These are phyloP conservation scores for Lathamus discolor DNA, from an alignment of 2,113 vertebrate species.

Conservation along the genomic window DNA sequence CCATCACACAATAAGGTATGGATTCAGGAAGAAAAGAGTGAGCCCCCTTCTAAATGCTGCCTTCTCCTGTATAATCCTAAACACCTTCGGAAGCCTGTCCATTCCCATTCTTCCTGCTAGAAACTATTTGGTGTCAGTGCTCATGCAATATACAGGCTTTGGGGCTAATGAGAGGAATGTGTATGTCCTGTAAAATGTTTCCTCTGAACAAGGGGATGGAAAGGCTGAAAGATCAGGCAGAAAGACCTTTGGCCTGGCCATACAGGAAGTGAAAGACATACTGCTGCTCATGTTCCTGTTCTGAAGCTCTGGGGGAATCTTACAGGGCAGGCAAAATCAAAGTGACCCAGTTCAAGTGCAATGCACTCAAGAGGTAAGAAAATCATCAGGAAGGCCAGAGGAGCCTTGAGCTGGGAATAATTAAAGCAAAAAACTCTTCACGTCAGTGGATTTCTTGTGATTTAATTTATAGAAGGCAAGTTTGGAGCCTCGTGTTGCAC, in stretches of 20 bases:
- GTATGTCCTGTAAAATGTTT: background rate
- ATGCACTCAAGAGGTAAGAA: background rate
- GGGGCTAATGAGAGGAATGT: background rate
- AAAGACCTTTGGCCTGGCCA: background rate
- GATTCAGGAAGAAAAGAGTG: background rate
- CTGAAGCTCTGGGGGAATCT: background rate
- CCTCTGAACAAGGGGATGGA: background rate
- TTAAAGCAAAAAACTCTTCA: background rate
- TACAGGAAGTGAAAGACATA: accelerated
- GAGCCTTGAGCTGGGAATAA: background rate
- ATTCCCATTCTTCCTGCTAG: background rate
- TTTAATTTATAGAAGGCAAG: background rate
- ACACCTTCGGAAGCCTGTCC: background rate
- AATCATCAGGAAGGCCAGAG: background rate
- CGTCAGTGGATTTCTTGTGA: background rate
- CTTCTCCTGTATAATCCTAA: background rate
- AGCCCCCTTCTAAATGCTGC: background rate
- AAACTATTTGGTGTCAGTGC: background rate
- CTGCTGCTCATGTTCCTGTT: accelerated
- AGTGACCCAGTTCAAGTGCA: background rate
- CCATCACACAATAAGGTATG: background rate
- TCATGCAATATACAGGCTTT: background rate
- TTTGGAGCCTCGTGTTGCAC: accelerated
- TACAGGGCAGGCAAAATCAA: background rate
- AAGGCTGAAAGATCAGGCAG: background rate